Base-by-base conservation (phyloP, 2,113 vertebrate genomes). In the Microtus richardsoni region DNA sequence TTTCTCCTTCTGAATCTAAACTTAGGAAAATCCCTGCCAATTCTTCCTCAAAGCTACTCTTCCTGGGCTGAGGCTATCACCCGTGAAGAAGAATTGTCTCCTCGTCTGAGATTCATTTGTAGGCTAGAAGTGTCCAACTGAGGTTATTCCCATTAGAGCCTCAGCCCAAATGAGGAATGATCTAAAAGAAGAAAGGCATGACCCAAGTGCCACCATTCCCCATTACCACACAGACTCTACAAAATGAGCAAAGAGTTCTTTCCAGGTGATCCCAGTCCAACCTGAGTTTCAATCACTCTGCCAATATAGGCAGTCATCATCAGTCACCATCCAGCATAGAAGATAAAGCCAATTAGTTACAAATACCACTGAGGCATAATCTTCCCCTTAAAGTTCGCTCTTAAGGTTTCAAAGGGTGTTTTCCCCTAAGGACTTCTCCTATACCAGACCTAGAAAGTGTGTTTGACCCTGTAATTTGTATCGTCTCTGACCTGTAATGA, bases 261-360 rank as follows among this genome's bases (percentile, higher is more conserved):
- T 80, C 90, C 60, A 26, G 36, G n/a, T 39, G 88, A 84, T 52
- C 47, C 75, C 64, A 80, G n/a, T 13, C 62, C 24, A 13, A 49
- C 24, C 88, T 52, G 41, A 82, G 64, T 44, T 71, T 52, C 60
- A 30, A 13, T 52, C 90, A 79, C 1, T 54, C 83, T 74, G 68
- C 10, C 11, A 33, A 64, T 58, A 74, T 8, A 84, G 36, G 54
- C 26, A 84, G 87, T 68, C n/a, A 0, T 91, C 79, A 62, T 90
- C 84, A 89, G 9, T 85, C 94, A 94, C 68, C 21, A 95, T 19
- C 44, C 74, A 44, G 68, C 71, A 87, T 71, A 62, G 83, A 36
- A 94, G 47, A 95, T 95, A 94, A 92, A 88, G 39, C 39, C 87
- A 68, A 58, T 89, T 93, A 93, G 60, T 60, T 83, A 82, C 47